Base-by-base conservation (phyloP, 2,888 invertebrate species). In the Alentia gelatinosa region DNA sequence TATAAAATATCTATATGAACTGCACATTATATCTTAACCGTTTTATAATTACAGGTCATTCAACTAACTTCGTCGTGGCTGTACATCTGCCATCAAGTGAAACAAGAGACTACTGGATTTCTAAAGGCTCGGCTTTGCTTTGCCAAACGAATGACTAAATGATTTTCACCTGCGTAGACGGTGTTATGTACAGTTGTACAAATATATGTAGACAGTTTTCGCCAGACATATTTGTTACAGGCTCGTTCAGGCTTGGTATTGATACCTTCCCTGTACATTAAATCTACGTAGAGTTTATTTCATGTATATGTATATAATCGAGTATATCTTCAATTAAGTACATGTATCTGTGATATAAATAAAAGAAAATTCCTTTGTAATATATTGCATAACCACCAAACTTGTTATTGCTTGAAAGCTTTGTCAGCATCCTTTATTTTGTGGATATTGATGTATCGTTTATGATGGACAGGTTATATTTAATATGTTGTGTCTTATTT, bases 81-180 rank as follows among this genome's bases (percentile, higher is more conserved):
- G 94, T 95, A 7, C 94, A 95, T 90, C 94, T 96, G 86, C 96
- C 95, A 96, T 98, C 94, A 0, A 95, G 96, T 30, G 96, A 97
- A 92, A 96, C 97, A 0, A 97, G 98, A 79, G 97, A 97, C 93
- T 98, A 97, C 96, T 98, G 98, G 98, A 98, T 98, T 93, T 97
- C 98, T 79, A 98, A 98, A 94, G 98, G 98, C 92, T 98, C 98
- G 0, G 98, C 98, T 0, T 96, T 98, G 1, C 97, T 99, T 19
- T 86, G 86, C 33, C 86, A 86, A 26, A 47, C 23, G 1, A 86
- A 35, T 30, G 86, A 86, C 7, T 86, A 86, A n/a, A 42, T 30
- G 0, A 15, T 5, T 5, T 37, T 23, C 19, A 19, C 26, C 1
- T 39, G 3, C 75, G 30, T 4, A 19, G n/a, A 19, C n/a, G 19